Base-by-base conservation (phyloP, 2,888 invertebrate species). In the Tridacna crocea region DNA sequence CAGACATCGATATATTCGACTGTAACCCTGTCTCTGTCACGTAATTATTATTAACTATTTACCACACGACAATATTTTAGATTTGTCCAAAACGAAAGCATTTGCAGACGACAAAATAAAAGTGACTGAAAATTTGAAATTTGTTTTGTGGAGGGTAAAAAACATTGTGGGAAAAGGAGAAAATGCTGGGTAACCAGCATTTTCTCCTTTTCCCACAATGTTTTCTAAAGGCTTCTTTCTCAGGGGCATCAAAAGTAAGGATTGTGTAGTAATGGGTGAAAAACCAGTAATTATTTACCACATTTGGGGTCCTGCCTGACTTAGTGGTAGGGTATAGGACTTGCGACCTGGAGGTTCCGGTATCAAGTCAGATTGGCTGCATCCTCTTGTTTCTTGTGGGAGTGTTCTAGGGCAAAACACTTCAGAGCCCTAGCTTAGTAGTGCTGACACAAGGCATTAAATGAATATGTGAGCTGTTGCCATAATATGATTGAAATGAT, bases 1-100 rank as follows among this genome's bases (percentile, higher is more conserved):
- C 95, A 75, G 96, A 97, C 89, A 95, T 95, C 80, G 92, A 94
- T 79, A 94, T 96, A 3, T 97, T 98, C 94, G 92, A 94, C 80
- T 97, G 97, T 92, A 80, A 89, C 19, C 82, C 85, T 3, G 84
- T 81, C 58, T 89, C 90, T 26, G 83, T 86, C 27, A 83, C 85
- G 93, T 93, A 90, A 90, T 90, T 83, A 36, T 36, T 36, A 2
- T 36, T 36, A 36, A 36, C 36, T 36, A 2, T 36, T 2, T 36
- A 70, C 19, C 26, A 15, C 36, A 22, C 47, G 26, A 17, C 36
- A 26, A 36, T 10, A 63, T 22, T 24, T 36, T 36, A 36, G 36
- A 36, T 8, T 36, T 2, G 36, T 36, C 36, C 36, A 36, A 36
- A 36, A 2, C 8, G 36, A 36, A 36, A 36, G 36, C 36, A 36